phyloP scores from a whole-genome alignment of 2,113 vertebrate species.

The Brachypteracias leptosomus region DNA sequence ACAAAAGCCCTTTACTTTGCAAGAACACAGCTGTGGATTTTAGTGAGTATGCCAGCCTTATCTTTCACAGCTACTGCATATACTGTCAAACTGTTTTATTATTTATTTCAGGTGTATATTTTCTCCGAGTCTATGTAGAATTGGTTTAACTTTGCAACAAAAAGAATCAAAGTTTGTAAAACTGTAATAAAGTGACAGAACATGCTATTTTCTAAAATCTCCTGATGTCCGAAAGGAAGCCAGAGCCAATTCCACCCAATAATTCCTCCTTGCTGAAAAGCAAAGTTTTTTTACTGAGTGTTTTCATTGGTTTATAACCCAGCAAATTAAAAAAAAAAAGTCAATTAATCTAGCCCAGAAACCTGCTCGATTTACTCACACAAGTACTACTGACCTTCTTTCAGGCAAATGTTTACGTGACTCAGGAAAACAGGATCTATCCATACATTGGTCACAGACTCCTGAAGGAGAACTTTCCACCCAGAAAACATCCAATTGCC shows the following conservation, averaged over 20 bases:
- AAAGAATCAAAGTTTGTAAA: background rate
- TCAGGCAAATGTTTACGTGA: background rate
- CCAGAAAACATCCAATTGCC: background rate
- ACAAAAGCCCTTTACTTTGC: background rate
- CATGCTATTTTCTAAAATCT: background rate
- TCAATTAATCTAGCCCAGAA: background rate
- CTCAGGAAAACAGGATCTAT: background rate
- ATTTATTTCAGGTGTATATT: background rate
- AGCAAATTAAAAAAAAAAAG: background rate
- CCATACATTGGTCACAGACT: background rate
- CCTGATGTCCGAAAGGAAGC: background rate
- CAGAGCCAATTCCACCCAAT: background rate
- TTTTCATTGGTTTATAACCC: background rate
- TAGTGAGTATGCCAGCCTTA: background rate
- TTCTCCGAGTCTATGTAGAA: background rate
- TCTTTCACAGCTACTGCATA: background rate
- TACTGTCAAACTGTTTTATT: background rate
- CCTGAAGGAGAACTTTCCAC: background rate
- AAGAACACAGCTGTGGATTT: background rate
- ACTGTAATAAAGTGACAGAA: background rate
- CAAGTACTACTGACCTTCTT: background rate
- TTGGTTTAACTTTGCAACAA: background rate
- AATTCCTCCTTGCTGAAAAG: background rate
- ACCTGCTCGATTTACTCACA: background rate
- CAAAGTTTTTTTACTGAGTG: background rate